Evolutionary conservation across 2,888 invertebrate species (phyloP), one percentile per base, ranked within the genome.

Genomic region (Lucinisca nassula): DNA sequence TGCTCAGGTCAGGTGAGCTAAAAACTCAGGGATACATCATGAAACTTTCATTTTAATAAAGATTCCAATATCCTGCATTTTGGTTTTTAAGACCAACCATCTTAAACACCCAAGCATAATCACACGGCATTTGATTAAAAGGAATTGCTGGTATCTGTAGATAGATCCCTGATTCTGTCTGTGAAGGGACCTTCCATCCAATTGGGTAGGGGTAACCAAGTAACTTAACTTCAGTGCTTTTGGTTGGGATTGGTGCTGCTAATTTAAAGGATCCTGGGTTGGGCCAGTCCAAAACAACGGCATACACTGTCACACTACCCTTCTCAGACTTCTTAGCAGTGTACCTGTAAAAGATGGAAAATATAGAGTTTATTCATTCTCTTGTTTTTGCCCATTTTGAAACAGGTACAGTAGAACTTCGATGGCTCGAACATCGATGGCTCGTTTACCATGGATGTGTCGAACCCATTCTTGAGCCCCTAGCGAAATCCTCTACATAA

Each of bases 221-320:
- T 89, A 98, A 89, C 10, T 92, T 92, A 32, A 97, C 96, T 58
- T 93, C 94, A 0, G 96, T 95, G 8, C 93, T 90, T 0, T 91
- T 82, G 32, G 95, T 88, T 3, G 92, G 83, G 6, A 95, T 95
- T 1, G 96, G 93, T 0, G 97, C 95, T 85, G 96, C 97, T 17
- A 97, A 95, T 35, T 96, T 92, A 21, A 98, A 95, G n/a, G 45
- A 17, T 82, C 97, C 97, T 61, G 97, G 96, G 38, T 96, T 94
- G 0, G 98, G 98, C 98, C 98, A 98, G 1, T 97, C 95, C 45
- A 98, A 96, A 37, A 97, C 96, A 77, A 97, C 97, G 0, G 98
- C 98, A 95, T 98, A 98, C 27, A 98, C 96, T 67, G 70, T 45
- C 24, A 82, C 67, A 32, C 76, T 83, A 10, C 90, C 90, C 8